Conservation (phyloP, 35 echinoderm and acorn worm species). For the Chiridota heheva region DNA sequence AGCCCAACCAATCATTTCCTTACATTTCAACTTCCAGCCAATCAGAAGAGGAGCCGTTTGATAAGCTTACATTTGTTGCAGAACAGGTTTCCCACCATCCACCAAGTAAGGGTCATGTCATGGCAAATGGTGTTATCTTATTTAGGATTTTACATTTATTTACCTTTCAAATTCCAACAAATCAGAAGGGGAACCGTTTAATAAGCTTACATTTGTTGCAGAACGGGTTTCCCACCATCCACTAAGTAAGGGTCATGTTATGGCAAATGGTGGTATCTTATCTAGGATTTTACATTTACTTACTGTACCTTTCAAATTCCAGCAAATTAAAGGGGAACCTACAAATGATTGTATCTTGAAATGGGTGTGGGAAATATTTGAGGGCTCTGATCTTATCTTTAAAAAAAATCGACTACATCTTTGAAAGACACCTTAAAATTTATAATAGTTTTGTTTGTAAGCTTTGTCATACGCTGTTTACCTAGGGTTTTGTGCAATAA, state of each 20-base stretch:
- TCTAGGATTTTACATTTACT: no score
- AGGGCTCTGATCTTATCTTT: no score
- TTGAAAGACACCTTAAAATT: no score
- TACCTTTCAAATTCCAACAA: conserved; percentile 34
- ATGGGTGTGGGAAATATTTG: no score
- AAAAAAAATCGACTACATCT: no score
- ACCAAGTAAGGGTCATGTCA: conserved; percentile 51
- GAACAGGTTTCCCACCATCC: conserved; percentile 97
- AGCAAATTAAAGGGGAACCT: conserved; percentile 38
- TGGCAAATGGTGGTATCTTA: no score
- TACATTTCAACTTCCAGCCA: conserved; percentile 36
- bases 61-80: conserved; percentile 74
- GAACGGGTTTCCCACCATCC: conserved; percentile 96
- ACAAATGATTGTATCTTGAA: no score
- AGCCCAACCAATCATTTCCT: conserved; percentile 7
- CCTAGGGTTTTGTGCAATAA: no score
- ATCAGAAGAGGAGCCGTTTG: conserved; percentile 28
- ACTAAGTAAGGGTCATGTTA: conserved; percentile 48
- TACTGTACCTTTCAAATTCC: conserved; percentile 25
- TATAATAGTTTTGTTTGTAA: no score
- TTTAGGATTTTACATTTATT: no score
- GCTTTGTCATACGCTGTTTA: no score
- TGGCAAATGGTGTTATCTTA: no score
- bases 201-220: conserved; percentile 74
- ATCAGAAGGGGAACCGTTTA: conserved; percentile 24